These are phyloP conservation scores for rabbit (Oryctolagus cuniculus) DNA, from an alignment of 2,113 vertebrate species.

Conservation along the genomic window mOryCun1.1 NC_091442.1:35774001-35774500, in stretches of 20 bases:
- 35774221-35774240: neutral
- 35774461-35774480: constrained; percentile 10
- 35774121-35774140: neutral
- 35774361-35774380: neutral
- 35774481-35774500: neutral
- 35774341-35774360: neutral
- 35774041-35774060: neutral
- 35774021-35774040: neutral
- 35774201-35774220: neutral
- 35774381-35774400: neutral
- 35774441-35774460: constrained; percentile 1
- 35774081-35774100: neutral
- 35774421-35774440: constrained; percentile 40
- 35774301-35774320: neutral
- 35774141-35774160: neutral
- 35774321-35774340: neutral
- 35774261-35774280: neutral
- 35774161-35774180: constrained; percentile 21
- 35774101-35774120: neutral
- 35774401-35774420: constrained; percentile 11
- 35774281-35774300: constrained; percentile 4
- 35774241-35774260: neutral
- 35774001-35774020: neutral
- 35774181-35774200: neutral
- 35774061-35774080: neutral